phyloP scores from a whole-genome alignment of 2,113 vertebrate species.

The Gambusia holbrooki region DNA sequence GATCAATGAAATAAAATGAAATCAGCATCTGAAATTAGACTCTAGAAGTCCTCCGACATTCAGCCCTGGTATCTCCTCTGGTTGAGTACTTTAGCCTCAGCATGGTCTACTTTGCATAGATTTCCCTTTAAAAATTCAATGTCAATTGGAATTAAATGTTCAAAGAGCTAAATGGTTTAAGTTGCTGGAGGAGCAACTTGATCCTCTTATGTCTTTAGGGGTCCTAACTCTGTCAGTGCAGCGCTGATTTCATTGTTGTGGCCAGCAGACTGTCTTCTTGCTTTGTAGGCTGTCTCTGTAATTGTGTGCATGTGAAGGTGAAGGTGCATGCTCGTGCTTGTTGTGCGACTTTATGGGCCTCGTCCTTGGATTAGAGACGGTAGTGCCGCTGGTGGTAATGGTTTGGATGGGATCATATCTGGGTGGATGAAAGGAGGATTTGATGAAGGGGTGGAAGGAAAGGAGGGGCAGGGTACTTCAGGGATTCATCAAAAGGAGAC shows the following conservation, averaged over 20 bases:
- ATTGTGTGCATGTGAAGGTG: slow-evolving; percentile 33
- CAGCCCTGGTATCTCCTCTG: slow-evolving; percentile 27
- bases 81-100: slow-evolving; percentile 43
- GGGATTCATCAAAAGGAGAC: slow-evolving; percentile 61
- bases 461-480: slow-evolving; percentile 55
- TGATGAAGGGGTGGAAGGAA: slow-evolving; percentile 19
- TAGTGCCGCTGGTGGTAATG: slow-evolving; percentile 34
- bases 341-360: slow-evolving; percentile 7
- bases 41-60: slow-evolving; percentile 36
- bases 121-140: slow-evolving; percentile 58
- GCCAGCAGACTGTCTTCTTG: slow-evolving; percentile 62
- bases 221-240: slow-evolving; percentile 69
- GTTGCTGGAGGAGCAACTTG: slow-evolving; percentile 76
- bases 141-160: slow-evolving; percentile 71
- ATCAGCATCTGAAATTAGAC: neutral
- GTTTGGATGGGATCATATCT: slow-evolving; percentile 50
- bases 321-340: slow-evolving; percentile 8
- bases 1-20: neutral
- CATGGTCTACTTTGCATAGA: slow-evolving; percentile 55
- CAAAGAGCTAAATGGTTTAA: slow-evolving; percentile 82
- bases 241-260: slow-evolving; percentile 68
- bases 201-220: slow-evolving; percentile 74
- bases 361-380: slow-evolving; percentile 53
- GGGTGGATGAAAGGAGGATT: slow-evolving; percentile 49
- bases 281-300: slow-evolving; percentile 34